Percentiles rank a stretch among this genome's conserved stretches.
Evolutionary conservation across 2,797 vertebrate genomes (phyloP).

Genomic region (Myotis pilosus): DNA sequence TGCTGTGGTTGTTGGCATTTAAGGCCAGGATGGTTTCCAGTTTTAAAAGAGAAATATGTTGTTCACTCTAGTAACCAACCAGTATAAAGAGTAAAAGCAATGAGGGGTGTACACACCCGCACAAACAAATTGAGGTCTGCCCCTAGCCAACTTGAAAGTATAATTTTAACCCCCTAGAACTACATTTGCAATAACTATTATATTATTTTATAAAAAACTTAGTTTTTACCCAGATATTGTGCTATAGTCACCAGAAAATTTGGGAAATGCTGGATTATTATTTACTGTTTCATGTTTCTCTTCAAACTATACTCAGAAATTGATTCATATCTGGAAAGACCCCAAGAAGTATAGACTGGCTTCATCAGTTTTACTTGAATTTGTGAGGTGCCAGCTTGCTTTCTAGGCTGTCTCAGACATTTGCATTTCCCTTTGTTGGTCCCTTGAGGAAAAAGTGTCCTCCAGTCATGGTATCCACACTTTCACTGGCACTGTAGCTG

Average conservation of each 20-base stretch:
- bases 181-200: not conserved
- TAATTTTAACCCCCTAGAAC: not conserved
- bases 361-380: not conserved
- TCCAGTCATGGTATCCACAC: not conserved
- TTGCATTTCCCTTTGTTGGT: not conserved
- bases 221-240: not conserved
- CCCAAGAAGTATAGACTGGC: not conserved
- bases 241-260: conserved; percentile 24
- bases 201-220: conserved; percentile 6
- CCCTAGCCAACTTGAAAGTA: not conserved
- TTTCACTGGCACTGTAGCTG: not conserved
- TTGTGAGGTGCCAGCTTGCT: not conserved
- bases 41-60: conserved; percentile 22
- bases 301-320: not conserved
- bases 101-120: not conserved
- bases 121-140: not conserved
- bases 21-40: not conserved
- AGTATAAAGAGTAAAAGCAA: not conserved
- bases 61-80: not conserved
- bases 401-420: not conserved
- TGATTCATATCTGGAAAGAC: not conserved
- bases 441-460: not conserved
- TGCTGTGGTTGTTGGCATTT: not conserved
- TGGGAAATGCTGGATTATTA: not conserved
- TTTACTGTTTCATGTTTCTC: not conserved